phyloP scores from a whole-genome alignment of 2,797 vertebrate species.

The Neomorphus geoffroyi region DNA sequence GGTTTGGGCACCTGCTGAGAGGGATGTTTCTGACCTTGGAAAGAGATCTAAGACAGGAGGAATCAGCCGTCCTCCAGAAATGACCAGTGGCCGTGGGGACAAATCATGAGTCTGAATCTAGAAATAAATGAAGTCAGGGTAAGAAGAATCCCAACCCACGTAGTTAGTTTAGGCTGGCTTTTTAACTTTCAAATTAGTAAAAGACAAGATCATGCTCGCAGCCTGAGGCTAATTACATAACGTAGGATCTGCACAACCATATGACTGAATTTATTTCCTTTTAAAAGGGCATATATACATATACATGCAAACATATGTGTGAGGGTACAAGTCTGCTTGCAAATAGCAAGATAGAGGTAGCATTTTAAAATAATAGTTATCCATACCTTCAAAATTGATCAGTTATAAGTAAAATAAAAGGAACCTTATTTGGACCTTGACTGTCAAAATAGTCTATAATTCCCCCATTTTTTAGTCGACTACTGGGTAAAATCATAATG shows the following conservation, averaged over 20 bases:
- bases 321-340: background rate
- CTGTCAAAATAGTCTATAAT: background rate
- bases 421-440: background rate
- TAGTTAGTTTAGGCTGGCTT: background rate
- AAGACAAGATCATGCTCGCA: background rate
- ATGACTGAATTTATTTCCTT: background rate
- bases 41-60: background rate
- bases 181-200: background rate
- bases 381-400: background rate
- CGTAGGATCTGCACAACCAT: background rate
- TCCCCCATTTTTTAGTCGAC: background rate
- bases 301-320: background rate
- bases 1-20: background rate
- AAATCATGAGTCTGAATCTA: background rate
- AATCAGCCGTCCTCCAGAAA: background rate
- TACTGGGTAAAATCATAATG: background rate
- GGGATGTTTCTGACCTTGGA: background rate
- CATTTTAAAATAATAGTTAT: background rate
- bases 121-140: background rate
- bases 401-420: background rate
- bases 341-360: background rate
- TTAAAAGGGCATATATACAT: background rate
- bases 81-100: background rate
- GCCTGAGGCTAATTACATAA: background rate
- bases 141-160: background rate